Evolutionary conservation across 2,797 vertebrate species (phyloP).

Genomic region (Labeo calbasu): DNA sequence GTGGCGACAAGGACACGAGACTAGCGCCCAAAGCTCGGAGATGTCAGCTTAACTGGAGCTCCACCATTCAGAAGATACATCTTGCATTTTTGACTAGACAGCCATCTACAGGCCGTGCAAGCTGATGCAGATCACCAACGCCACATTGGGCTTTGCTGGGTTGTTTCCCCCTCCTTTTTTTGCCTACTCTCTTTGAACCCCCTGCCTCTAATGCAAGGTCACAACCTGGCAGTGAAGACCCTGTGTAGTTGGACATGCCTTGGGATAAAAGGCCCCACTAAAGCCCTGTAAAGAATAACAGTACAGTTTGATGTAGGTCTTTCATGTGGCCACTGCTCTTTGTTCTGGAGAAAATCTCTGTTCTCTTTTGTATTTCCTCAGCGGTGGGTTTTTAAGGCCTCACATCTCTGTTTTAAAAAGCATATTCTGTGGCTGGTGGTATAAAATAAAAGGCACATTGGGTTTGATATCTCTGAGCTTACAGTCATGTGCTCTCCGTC

Average conservation of each 20-base stretch:
- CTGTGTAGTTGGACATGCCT: conserved; percentile 58
- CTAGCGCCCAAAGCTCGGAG: conserved; percentile 67
- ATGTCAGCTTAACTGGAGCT: conserved; percentile 55
- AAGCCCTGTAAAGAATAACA: conserved; percentile 55
- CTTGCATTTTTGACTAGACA: conserved; percentile 59
- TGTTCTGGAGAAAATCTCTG: conserved; percentile 58
- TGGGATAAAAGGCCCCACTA: conserved; percentile 63
- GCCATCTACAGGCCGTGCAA: conserved; percentile 59
- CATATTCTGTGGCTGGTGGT: conserved; percentile 16
- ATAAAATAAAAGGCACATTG: conserved; percentile 1
- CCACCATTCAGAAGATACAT: conserved; percentile 39
- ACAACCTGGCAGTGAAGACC: conserved; percentile 52
- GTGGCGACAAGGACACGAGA: conserved; percentile 63
- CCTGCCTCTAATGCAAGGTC: conserved; percentile 60
- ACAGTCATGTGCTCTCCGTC: neutral
- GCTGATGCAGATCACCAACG: conserved; percentile 45
- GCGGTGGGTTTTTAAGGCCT: conserved; percentile 25
- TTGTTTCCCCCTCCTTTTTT: conserved; percentile 21
- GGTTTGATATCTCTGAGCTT: conserved; percentile 20
- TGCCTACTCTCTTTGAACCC: conserved; percentile 58
- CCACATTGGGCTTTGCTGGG: neutral
- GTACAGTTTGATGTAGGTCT: conserved; percentile 63
- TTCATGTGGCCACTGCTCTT: conserved; percentile 61
- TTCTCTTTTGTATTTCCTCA: conserved; percentile 51
- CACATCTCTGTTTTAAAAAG: conserved; percentile 38